Conservation (phyloP, 2,888 invertebrate species). For the Latrodectus elegans region DNA sequence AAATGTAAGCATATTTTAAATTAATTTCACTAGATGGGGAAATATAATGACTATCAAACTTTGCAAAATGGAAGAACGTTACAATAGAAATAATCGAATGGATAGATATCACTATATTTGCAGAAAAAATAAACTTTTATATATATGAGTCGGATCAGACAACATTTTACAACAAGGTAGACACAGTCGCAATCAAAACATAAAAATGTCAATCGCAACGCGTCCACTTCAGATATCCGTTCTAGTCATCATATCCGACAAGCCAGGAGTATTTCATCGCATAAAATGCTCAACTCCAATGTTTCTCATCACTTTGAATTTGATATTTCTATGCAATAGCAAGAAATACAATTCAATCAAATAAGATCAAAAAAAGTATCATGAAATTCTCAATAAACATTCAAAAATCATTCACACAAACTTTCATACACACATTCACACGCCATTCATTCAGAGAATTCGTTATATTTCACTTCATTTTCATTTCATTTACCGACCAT, state of each 20-base stretch:
- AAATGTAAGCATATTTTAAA: too few relatives aligned
- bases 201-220: constrained; percentile 6
- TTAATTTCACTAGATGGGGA: too few relatives aligned
- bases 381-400: background rate
- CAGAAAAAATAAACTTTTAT: background rate
- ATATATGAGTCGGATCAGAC: constrained; percentile 50
- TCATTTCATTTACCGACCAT: too few relatives aligned
- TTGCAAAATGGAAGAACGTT: too few relatives aligned
- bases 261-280: constrained; percentile 53
- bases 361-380: constrained; percentile 62
- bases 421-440: constrained; percentile 6
- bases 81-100: too few relatives aligned
- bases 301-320: constrained; percentile 62
- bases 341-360: constrained; percentile 47
- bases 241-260: constrained; percentile 61
- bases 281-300: constrained; percentile 54
- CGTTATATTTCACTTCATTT: too few relatives aligned
- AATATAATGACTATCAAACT: too few relatives aligned
- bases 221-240: constrained; percentile 67
- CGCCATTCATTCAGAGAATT: background rate
- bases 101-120: too few relatives aligned
- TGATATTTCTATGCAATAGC: background rate
- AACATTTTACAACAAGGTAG: constrained; percentile 46
- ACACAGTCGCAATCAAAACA: constrained; percentile 21
- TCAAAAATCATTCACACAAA: constrained; percentile 4